Conservation (phyloP, 2,888 invertebrate species). For the Notocelia uddmanniana region DNA sequence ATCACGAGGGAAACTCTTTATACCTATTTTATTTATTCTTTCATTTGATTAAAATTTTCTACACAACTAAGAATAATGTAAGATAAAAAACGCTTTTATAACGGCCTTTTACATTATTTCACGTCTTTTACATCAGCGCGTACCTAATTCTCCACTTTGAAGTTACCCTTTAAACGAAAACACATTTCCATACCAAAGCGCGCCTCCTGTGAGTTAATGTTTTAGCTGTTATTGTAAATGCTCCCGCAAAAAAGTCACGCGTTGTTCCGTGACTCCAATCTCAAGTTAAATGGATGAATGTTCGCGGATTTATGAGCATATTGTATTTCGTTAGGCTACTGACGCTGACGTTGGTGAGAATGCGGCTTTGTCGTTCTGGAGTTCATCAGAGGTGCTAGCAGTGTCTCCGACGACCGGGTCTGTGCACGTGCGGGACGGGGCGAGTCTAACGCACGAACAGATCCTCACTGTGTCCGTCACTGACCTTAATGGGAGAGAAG, state of each 20-base stretch:
- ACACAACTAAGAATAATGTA: background rate
- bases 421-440: slow-evolving; percentile 79
- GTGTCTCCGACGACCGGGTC: slow-evolving; percentile 86
- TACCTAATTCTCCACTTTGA: slow-evolving; percentile 9
- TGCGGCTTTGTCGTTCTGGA: slow-evolving; percentile 76
- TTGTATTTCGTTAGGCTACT: slow-evolving; percentile 74
- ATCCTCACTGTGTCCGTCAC: slow-evolving; percentile 71
- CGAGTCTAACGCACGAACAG: slow-evolving; percentile 65
- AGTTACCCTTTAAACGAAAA: slow-evolving; percentile 2
- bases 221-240: slow-evolving; percentile 35
- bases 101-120: slow-evolving; percentile 20
- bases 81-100: background rate
- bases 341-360: slow-evolving; percentile 86
- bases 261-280: slow-evolving; percentile 45
- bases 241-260: slow-evolving; percentile 45
- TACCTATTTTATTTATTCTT: background rate
- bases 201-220: slow-evolving; percentile 35
- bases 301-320: slow-evolving; percentile 29
- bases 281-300: slow-evolving; percentile 38
- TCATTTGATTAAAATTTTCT: background rate
- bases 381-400: slow-evolving; percentile 72
- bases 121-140: slow-evolving; percentile 17
- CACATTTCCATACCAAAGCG: slow-evolving; percentile 36
- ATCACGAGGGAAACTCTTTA: background rate
- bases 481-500: slow-evolving; percentile 73